Evolutionary conservation across 2,113 vertebrate genomes (phyloP), one percentile per base, ranked within the genome.

Genomic region (Ophthalmotilapia sp.): DNA sequence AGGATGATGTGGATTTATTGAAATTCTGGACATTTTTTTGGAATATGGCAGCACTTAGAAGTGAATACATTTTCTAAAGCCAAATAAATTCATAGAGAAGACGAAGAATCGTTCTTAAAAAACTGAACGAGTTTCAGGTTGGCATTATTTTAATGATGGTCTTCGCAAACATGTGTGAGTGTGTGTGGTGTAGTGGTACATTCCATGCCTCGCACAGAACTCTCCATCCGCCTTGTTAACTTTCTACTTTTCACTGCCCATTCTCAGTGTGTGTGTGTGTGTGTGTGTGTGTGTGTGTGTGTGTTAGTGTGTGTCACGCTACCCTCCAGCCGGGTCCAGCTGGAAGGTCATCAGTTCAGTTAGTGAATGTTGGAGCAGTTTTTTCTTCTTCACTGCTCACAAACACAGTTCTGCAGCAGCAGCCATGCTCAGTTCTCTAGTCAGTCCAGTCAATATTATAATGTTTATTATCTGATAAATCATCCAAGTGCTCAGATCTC

Each of bases 311-410:
- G 79, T 89, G 75, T 90, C 83, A 84, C 9, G 36, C 60, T 92
- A 85, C 93, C 93, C 90, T 88, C 1, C 86, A 88, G 91, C 90
- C 88, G 81, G 79, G 90, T 94, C 91, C 93, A 94, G 93, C 93
- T 94, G 91, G 93, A 89, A 88, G 91, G 93, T 94, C 91, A 86
- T 90, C 83, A 83, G 88, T 90, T 91, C 70, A 70, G 84, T 91
- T 90, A 60, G 62, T 91, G 77, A 85, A 89, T 84, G 82, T 80
- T 89, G 77, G 73, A 31, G 73, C 45, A 84, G 54, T 86, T 80
- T 87, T 79, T 85, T 91, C 65, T 85, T 92, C 80, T 56, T 85
- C 82, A 49, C 40, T 87, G 88, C 79, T 86, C 84, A n/a, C 70
- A 68, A 58, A 75, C 81, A 19, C 73, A 51, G 26, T n/a, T 51